Base-by-base conservation (phyloP, 1,140 invertebrate genomes). In the Cotesia vestalis region DNA sequence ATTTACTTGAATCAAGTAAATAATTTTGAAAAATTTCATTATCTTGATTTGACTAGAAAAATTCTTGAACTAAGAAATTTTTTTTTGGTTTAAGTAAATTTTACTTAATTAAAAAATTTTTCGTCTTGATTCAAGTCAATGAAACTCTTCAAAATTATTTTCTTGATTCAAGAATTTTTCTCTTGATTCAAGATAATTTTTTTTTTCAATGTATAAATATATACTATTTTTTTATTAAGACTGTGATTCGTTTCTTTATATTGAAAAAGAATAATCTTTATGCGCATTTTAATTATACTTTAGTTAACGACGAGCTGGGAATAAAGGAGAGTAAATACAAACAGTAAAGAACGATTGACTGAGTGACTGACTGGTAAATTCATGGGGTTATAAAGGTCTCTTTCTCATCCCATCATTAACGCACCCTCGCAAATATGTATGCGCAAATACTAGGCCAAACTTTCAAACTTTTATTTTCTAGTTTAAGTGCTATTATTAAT, bases 271-370 rank as follows among this genome's bases (percentile, higher is more conserved):
- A 59, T 27, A 27, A 59, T 59, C 73, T 72, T 78, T 78, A 78
- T 78, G 79, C 81, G 78, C 78, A 74, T 81, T 82, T 83, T 82
- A 80, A 82, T 84, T 83, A 73, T 73, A 66, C 72, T 78, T 74
- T 78, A 75, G 73, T 74, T 52, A 66, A 69, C 66, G 52, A 46
- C 14, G 46, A 36, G 1, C 55, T 53, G 40, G 66, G 72, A 51
- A 64, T 53, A 40, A 36, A 55, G 51, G 53, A 70, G n/a, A 46
- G 61, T 57, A 57, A 20, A n/a, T 46, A 59, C 11, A 57, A 60
- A 60, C 61, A 20, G 55, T 73, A 72, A 66, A 78, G 75, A 80
- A 81, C 79, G 78, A 81, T 81, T 81, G 80, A 83, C 80, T 78
- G 76, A 79, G 69, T 82, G 79, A 81, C 79, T 79, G 79, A 78